A percentile compares a stretch with the other conserved stretches of the same genome.
phyloP scores from a whole-genome alignment of 2,888 invertebrate species.

The Crematogaster levior region DNA sequence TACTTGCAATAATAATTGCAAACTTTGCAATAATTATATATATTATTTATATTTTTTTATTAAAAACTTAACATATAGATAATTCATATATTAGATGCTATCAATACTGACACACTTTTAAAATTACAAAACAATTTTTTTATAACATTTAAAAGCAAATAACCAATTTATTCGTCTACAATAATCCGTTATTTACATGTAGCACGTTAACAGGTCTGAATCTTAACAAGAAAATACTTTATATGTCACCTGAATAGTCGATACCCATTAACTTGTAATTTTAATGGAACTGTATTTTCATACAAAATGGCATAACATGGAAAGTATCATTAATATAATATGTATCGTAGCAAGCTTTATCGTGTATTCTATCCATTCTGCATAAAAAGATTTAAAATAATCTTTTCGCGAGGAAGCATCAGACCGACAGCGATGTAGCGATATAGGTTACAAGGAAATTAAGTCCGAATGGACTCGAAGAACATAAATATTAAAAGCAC shows the following conservation, averaged over 20 bases:
- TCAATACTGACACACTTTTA: background rate
- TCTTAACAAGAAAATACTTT: slow-evolving; percentile 34
- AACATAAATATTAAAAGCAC: slow-evolving; percentile 36
- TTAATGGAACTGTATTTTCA: slow-evolving; percentile 38
- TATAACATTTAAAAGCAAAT: background rate
- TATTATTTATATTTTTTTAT: background rate
- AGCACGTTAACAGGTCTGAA: background rate
- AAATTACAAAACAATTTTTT: background rate
- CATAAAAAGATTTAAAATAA: slow-evolving; percentile 30
- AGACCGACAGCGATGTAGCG: background rate
- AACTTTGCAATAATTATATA: background rate
- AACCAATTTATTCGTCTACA: background rate
- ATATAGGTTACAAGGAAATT: slow-evolving; percentile 3
- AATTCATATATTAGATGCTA: background rate
- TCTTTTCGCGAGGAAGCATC: background rate
- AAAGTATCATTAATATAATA: slow-evolving; percentile 22
- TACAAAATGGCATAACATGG: background rate
- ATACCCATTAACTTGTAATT: slow-evolving; percentile 29
- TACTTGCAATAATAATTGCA: too few species aligned
- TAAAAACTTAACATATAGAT: background rate
- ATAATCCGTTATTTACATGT: slow-evolving; percentile 13
- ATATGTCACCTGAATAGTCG: slow-evolving; percentile 4
- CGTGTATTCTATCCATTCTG: background rate
- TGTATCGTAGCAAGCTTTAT: slow-evolving; percentile 10
- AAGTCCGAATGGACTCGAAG: background rate